Conservation (phyloP, 2,888 invertebrate species). For the Athetis lepigone region DNA sequence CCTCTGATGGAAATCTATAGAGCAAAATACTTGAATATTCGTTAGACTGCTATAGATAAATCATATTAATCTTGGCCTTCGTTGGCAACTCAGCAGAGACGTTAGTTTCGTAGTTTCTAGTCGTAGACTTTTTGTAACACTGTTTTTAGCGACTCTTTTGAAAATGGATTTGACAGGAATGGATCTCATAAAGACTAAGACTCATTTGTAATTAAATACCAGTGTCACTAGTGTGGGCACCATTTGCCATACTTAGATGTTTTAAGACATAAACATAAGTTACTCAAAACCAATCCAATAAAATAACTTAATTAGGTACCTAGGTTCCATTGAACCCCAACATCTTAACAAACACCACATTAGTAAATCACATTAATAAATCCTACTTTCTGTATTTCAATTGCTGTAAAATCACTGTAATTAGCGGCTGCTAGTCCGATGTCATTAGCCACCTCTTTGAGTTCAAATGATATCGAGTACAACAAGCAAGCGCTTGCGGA, state of each 20-base stretch:
- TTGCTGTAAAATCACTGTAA: conserved; percentile 52
- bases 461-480: conserved; percentile 61
- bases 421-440: conserved; percentile 57
- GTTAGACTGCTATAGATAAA: conserved; percentile 56
- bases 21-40: conserved; percentile 68
- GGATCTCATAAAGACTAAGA: neutral
- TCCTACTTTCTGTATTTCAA: conserved; percentile 27
- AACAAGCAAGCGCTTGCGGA: conserved; percentile 65
- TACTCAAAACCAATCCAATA: neutral
- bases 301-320: neutral
- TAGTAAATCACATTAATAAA: conserved; percentile 26
- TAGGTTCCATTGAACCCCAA: conserved; percentile 1
- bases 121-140: neutral
- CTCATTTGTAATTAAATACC: neutral
- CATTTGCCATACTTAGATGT: neutral
- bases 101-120: conserved; percentile 10
- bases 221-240: neutral
- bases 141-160: neutral
- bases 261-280: neutral
- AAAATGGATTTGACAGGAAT: neutral
- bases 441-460: conserved; percentile 62
- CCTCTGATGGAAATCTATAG: conserved; percentile 73
- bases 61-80: conserved; percentile 42
- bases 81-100: conserved; percentile 28
- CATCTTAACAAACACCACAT: conserved; percentile 19